Percentiles rank a stretch among this genome's conserved stretches.
phyloP scores from a whole-genome alignment of 1,140 invertebrate genomes.

The Drosophila ficusphila region DNA sequence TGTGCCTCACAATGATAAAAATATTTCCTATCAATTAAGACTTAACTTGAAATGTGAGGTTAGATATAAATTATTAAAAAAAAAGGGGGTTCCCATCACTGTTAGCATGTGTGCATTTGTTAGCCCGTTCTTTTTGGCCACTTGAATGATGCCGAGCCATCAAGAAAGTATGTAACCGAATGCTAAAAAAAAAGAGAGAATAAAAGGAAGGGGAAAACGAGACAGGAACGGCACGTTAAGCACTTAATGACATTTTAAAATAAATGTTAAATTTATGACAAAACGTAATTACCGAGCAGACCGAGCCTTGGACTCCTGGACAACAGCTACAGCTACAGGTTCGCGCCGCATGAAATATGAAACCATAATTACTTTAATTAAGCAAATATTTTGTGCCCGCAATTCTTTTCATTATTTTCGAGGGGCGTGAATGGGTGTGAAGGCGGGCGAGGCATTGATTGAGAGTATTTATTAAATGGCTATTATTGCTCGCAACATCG shows the following conservation, averaged over 20 bases:
- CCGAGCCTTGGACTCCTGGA: constrained; percentile 1
- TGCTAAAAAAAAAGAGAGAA: neutral
- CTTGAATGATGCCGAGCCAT: constrained; percentile 35
- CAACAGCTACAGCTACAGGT: constrained; percentile 43
- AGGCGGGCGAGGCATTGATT: constrained; percentile 65
- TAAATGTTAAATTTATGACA: constrained; percentile 77
- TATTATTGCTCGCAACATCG: constrained; percentile 59
- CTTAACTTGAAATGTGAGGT: too few species aligned
- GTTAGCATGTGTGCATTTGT: neutral
- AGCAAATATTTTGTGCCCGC: constrained; percentile 74
- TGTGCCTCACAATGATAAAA: too few species aligned
- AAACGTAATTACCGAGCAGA: constrained; percentile 71
- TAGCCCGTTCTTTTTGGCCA: constrained; percentile 5
- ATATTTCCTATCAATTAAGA: too few species aligned
- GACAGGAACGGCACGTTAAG: constrained; percentile 29
- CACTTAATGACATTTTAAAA: constrained; percentile 79
- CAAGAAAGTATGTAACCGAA: constrained; percentile 19
- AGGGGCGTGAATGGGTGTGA: neutral
- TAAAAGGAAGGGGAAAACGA: neutral
- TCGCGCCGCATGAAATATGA: constrained; percentile 68
- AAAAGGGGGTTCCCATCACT: neutral
- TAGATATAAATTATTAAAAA: neutral
- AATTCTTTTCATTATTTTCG: constrained; percentile 47
- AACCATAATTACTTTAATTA: constrained; percentile 82
- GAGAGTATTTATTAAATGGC: constrained; percentile 78